phyloP scores from a whole-genome alignment of 2,797 vertebrate genomes.

The Bradypodion ventrale region DNA sequence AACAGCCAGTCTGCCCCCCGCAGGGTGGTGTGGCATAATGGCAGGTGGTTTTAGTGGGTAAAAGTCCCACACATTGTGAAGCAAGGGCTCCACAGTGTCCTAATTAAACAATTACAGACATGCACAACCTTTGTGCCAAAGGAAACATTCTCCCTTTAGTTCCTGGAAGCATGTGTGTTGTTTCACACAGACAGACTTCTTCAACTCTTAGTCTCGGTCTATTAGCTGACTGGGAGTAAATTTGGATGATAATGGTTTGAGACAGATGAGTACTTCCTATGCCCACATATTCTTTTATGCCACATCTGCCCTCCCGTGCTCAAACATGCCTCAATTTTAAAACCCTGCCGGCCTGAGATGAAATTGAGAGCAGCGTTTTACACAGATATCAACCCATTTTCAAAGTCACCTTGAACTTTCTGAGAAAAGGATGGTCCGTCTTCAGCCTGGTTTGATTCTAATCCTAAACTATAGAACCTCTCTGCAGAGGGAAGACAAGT shows the following conservation, averaged over 20 bases:
- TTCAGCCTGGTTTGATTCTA: not conserved
- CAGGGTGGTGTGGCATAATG: too few species aligned
- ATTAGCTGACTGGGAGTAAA: slow-evolving; percentile 20
- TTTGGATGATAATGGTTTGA: not conserved
- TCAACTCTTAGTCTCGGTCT: slow-evolving; percentile 42
- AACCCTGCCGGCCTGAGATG: too few species aligned
- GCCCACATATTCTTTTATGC: not conserved
- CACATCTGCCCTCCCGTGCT: not conserved
- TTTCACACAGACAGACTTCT: slow-evolving; percentile 40
- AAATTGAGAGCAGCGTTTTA: not conserved
- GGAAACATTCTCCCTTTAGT: slow-evolving; percentile 52
- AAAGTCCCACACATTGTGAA: too few species aligned
- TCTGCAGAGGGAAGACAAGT: not conserved
- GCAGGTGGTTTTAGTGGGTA: too few species aligned
- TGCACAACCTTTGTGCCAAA: slow-evolving; percentile 40
- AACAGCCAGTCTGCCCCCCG: too few species aligned
- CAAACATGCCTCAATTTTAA: not conserved
- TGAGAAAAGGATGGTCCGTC: not conserved
- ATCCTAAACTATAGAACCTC: not conserved
- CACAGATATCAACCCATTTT: too few species aligned
- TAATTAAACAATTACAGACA: too few species aligned
- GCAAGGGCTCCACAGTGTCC: too few species aligned
- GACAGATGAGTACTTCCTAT: not conserved
- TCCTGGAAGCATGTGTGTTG: slow-evolving; percentile 50
- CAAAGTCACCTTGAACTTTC: not conserved